Conservation (phyloP, 2,113 vertebrate genomes). For the Chamaea fasciata region DNA sequence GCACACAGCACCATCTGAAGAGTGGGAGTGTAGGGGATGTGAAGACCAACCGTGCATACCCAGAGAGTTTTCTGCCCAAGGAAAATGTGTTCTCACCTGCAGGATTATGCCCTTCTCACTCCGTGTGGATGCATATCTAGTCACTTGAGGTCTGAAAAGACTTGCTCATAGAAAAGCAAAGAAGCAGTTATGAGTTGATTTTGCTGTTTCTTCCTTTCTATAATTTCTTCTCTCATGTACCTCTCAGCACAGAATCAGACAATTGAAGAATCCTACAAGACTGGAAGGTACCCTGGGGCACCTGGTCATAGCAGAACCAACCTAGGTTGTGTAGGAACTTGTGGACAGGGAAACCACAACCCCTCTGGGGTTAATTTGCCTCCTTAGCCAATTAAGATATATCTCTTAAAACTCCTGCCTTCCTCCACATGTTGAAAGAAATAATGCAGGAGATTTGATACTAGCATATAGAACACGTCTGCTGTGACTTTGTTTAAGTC, state of each 20-base stretch:
- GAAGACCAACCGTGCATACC: neutral
- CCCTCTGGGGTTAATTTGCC: neutral
- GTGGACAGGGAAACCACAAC: neutral
- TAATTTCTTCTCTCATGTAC: neutral
- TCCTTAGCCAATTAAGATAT: neutral
- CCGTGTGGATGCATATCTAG: neutral
- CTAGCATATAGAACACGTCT: rapidly evolving
- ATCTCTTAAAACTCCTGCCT: neutral
- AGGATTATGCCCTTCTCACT: neutral
- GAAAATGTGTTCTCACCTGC: neutral
- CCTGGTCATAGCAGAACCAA: neutral
- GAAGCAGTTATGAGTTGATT: neutral
- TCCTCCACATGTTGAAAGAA: neutral
- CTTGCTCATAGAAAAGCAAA: neutral
- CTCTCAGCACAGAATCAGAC: neutral
- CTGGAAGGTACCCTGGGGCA: neutral
- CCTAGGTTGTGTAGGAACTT: neutral
- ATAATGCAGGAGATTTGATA: neutral
- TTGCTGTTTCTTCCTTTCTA: neutral
- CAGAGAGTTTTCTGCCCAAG: neutral
- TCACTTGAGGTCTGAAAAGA: neutral
- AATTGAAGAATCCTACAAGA: neutral
- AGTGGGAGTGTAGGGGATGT: rapidly evolving
- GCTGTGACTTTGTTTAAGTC: neutral
- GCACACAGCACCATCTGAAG: neutral